These are phyloP conservation scores for Phrynosoma platyrhinos DNA, from an alignment of 2,113 vertebrate genomes.

Conservation along the genomic window DNA sequence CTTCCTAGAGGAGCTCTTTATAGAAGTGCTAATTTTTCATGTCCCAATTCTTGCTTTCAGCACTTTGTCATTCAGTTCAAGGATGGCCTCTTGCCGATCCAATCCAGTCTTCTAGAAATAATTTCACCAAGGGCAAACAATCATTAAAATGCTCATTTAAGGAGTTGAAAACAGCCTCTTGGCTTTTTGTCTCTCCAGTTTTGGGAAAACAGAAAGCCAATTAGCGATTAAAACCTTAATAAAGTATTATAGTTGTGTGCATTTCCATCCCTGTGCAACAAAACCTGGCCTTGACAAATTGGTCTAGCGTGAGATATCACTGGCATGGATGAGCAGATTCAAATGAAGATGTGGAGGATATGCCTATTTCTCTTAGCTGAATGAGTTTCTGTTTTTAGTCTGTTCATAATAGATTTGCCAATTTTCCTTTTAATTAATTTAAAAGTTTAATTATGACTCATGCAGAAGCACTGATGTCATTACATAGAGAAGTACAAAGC, in stretches of 20 bases:
- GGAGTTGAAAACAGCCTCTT: neutral
- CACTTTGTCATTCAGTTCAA: neutral
- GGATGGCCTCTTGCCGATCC: neutral
- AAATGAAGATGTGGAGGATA: accelerated
- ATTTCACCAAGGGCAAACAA: slow-evolving; percentile 13
- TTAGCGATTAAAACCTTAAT: neutral
- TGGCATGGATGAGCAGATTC: neutral
- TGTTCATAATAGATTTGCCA: neutral
- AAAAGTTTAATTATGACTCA: slow-evolving; percentile 17
- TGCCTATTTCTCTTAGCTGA: neutral
- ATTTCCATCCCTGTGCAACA: neutral
- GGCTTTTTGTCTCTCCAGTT: neutral
- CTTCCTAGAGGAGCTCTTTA: neutral
- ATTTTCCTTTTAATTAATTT: slow-evolving; percentile 31
- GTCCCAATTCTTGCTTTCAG: neutral
- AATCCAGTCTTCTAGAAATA: neutral
- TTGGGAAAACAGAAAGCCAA: slow-evolving; percentile 11
- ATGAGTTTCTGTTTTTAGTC: slow-evolving; percentile 1
- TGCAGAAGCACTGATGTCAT: accelerated
- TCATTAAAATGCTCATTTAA: neutral
- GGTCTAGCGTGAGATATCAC: neutral
- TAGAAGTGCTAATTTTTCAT: slow-evolving; percentile 4
- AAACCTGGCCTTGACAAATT: neutral
- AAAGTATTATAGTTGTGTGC: neutral
- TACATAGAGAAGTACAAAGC: slow-evolving; percentile 8